phyloP scores from a whole-genome alignment of 2,797 vertebrate genomes.

The Nyctibius grandis region DNA sequence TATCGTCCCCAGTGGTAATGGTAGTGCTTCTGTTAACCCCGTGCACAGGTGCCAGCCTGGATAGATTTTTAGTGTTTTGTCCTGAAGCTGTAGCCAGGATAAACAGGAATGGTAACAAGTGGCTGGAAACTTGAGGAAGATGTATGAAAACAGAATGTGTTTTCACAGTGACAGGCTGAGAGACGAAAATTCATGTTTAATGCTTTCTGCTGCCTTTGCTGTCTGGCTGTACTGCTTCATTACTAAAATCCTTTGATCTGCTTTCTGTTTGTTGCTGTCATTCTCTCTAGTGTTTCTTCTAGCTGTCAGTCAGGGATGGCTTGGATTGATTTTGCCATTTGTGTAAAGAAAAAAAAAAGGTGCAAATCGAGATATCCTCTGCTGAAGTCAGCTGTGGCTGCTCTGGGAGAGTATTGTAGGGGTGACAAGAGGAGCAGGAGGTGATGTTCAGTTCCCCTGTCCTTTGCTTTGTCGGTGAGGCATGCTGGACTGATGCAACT shows the following conservation, averaged over 20 bases:
- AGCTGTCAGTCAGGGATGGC: not conserved
- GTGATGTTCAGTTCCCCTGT: not conserved
- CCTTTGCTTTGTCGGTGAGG: not conserved
- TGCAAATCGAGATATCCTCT: not conserved
- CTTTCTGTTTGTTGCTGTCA: constrained; percentile 6
- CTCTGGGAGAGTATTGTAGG: not conserved
- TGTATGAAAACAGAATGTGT: not conserved
- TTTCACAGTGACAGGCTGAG: not conserved
- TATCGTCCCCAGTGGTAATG: not conserved
- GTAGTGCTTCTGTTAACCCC: not conserved
- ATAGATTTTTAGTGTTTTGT: not conserved
- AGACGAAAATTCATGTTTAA: not conserved
- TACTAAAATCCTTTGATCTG: not conserved
- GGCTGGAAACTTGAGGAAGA: not conserved
- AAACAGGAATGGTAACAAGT: not conserved
- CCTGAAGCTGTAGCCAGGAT: not conserved
- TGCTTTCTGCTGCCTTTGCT: not conserved
- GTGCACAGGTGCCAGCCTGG: rapidly evolving
- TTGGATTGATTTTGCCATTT: not conserved
- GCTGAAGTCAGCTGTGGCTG: not conserved
- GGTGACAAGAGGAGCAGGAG: not conserved
- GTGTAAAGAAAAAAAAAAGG: not conserved
- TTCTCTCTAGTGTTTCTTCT: not conserved
- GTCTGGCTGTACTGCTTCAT: not conserved
- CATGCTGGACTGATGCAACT: not conserved